Evolutionary conservation across 2,797 vertebrate species (phyloP).

Genomic region (Siniperca scherzeri): DNA sequence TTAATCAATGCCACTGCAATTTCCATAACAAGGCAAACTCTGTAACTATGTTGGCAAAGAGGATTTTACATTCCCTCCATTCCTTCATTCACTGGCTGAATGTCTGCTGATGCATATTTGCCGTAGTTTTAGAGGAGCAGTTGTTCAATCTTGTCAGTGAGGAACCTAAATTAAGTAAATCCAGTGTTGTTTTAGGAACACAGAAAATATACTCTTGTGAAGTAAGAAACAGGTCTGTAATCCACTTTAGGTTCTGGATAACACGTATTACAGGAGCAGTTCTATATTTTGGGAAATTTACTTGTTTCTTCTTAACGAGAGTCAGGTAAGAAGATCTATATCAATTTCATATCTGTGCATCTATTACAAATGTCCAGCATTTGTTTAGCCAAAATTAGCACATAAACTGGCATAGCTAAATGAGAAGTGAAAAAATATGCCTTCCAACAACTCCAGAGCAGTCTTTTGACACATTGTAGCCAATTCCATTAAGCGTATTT

Average conservation of each 20-base stretch:
- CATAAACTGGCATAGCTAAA: no score
- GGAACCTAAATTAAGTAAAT: conserved; percentile 15
- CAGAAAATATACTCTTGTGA: background rate
- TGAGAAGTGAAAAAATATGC: background rate
- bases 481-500: background rate
- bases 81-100: conserved; percentile 14
- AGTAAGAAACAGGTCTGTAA: background rate
- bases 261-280: background rate
- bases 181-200: conserved; percentile 3
- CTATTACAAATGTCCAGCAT: background rate
- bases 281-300: background rate
- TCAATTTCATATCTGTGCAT: background rate
- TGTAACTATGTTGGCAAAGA: conserved; percentile 44
- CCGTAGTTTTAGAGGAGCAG: conserved; percentile 8
- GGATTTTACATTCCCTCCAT: conserved; percentile 27
- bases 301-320: background rate
- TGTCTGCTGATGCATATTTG: conserved; percentile 19
- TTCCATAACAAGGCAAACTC: conserved; percentile 55
- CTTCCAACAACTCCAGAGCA: background rate
- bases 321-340: background rate
- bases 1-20: conserved; percentile 57
- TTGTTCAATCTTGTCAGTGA: conserved; percentile 20
- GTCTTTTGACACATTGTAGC: background rate
- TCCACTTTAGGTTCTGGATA: background rate
- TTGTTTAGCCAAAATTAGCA: background rate